Evolutionary conservation across 64 coral and sea anemone species (phyloP).

Genomic region (Dendrophyllia cribrosa): DNA sequence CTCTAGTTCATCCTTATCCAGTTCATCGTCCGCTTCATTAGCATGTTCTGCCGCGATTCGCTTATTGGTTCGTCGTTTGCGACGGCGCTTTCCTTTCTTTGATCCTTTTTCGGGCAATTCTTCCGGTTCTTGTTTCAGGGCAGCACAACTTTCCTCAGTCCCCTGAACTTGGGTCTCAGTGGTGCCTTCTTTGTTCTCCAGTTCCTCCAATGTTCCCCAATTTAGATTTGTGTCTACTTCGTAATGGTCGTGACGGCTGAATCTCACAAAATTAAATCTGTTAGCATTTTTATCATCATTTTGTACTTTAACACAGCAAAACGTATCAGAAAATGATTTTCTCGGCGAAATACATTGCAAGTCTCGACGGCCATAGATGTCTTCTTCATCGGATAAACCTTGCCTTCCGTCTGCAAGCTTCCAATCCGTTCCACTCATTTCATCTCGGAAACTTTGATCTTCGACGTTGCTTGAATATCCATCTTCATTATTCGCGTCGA

Average conservation of each 20-base stretch:
- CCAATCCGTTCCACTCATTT: neutral
- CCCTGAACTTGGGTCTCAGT: neutral
- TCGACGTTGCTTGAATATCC: neutral
- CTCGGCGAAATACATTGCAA: neutral
- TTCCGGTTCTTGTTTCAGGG: neutral
- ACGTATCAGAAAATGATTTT: neutral
- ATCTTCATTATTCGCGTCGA: neutral
- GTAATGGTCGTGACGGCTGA: neutral
- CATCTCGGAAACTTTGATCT: neutral
- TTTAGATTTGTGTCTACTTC: neutral
- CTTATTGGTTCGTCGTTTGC: slow-evolving; percentile 6
- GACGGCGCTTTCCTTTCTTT: neutral
- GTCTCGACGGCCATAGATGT: neutral
- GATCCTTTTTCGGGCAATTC: neutral
- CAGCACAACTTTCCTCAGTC: neutral
- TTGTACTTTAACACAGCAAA: neutral
- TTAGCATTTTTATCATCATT: neutral
- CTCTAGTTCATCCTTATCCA: neutral
- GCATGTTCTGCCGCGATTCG: neutral
- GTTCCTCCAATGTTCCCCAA: neutral
- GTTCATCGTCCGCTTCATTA: neutral
- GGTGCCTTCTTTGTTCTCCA: neutral
- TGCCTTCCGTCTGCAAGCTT: neutral
- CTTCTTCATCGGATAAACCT: slow-evolving; percentile 14
- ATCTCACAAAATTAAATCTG: neutral